Evolutionary conservation across 1,140 invertebrate species (phyloP).

Genomic region (Tetraneura akinire): DNA sequence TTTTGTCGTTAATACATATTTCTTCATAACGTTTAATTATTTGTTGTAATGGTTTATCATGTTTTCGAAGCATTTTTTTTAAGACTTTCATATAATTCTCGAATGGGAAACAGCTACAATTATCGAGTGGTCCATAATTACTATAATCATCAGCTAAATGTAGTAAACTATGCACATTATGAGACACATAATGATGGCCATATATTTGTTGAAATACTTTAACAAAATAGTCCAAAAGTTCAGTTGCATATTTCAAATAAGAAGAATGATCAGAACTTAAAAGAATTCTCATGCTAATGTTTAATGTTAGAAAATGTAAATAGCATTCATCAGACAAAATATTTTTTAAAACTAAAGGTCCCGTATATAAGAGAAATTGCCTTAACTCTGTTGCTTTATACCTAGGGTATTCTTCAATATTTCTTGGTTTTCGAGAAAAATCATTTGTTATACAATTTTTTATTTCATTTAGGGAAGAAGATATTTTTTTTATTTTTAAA

Average conservation of each 20-base stretch:
- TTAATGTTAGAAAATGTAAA: neutral
- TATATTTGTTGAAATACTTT: neutral
- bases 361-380: conserved; percentile 57
- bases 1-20: neutral
- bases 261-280: neutral
- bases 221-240: neutral
- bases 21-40: neutral
- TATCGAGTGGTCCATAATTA: conserved; percentile 5
- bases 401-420: conserved; percentile 53
- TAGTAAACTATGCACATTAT: neutral
- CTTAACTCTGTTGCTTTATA: conserved; percentile 59
- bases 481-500: neutral
- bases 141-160: conserved; percentile 1
- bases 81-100: conserved; percentile 13
- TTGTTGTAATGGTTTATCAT: conserved; percentile 1
- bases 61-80: conserved; percentile 2
- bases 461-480: neutral
- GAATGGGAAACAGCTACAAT: conserved; percentile 7
- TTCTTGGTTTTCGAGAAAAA: conserved; percentile 56
- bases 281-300: neutral
- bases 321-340: conserved; percentile 20
- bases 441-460: conserved; percentile 52
- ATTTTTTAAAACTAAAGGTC: conserved; percentile 55
- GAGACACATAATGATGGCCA: neutral
- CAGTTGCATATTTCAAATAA: neutral